Evolutionary conservation across 2,888 invertebrate genomes (phyloP).

Genomic region (Sepioteuthis lessoniana): DNA sequence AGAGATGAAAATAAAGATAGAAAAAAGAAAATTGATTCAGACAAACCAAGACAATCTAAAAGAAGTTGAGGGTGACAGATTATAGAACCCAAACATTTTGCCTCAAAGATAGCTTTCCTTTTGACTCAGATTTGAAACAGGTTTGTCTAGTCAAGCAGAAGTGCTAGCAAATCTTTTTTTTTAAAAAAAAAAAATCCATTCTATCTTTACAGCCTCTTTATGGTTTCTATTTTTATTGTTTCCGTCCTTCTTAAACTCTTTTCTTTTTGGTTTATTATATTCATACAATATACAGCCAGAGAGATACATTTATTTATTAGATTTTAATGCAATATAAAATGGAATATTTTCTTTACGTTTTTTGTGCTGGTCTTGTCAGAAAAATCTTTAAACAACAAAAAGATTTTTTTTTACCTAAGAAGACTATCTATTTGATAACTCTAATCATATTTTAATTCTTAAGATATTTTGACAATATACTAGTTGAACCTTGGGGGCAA

Average conservation of each 20-base stretch:
- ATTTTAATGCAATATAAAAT: too few species aligned
- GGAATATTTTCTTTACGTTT: too few species aligned
- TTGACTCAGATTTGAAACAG: not conserved
- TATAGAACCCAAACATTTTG: not conserved
- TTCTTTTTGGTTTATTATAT: not conserved
- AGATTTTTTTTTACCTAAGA: too few species aligned
- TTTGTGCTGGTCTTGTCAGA: too few species aligned
- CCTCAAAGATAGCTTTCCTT: not conserved
- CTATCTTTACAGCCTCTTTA: not conserved
- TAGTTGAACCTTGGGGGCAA: too few species aligned
- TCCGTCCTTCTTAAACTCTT: not conserved
- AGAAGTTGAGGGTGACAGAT: not conserved
- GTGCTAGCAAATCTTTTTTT: not conserved
- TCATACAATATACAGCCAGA: too few species aligned
- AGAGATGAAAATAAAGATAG: not conserved
- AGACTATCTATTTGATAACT: too few species aligned
- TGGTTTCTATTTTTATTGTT: not conserved
- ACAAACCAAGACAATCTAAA: not conserved
- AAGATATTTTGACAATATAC: too few species aligned
- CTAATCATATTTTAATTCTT: too few species aligned
- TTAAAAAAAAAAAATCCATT: not conserved
- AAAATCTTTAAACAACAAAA: too few species aligned
- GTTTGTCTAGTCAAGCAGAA: not conserved
- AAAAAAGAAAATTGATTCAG: not conserved
- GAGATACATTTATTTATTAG: too few species aligned